Percentiles rank a stretch among this genome's conserved stretches.
Evolutionary conservation across 2,888 invertebrate genomes (phyloP).

Genomic region (Brachylomia viminalis): DNA sequence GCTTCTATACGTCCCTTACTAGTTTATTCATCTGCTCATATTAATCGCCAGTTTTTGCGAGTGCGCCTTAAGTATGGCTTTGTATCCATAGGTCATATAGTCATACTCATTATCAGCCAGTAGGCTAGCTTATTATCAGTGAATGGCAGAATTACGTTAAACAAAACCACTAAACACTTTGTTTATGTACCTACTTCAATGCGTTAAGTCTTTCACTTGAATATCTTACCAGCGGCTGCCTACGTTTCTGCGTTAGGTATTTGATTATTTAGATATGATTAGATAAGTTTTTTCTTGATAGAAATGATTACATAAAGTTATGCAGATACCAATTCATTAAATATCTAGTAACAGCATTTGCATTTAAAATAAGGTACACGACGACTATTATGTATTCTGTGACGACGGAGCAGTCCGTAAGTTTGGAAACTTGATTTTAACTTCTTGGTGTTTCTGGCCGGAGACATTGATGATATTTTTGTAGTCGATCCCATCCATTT

Average conservation of each 20-base stretch:
- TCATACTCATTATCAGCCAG: constrained; percentile 39
- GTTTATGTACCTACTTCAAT: constrained; percentile 18
- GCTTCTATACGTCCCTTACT: constrained; percentile 19
- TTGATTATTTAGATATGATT: constrained; percentile 14
- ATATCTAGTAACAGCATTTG: neutral
- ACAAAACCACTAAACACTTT: constrained; percentile 17
- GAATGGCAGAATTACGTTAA: constrained; percentile 36
- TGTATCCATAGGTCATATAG: constrained; percentile 24
- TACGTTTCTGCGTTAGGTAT: neutral
- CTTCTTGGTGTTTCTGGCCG: neutral
- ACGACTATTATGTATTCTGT: no score
- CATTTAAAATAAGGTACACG: neutral
- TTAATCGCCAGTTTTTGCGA: constrained; percentile 13
- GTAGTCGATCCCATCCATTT: neutral
- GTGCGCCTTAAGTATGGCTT: constrained; percentile 14
- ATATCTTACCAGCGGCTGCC: neutral
- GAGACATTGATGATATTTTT: neutral
- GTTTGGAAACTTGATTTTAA: constrained; percentile 1
- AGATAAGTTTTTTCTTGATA: constrained; percentile 22
- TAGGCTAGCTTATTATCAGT: constrained; percentile 46
- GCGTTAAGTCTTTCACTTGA: neutral
- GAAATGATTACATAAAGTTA: neutral
- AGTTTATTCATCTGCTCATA: constrained; percentile 25
- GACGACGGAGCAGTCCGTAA: neutral
- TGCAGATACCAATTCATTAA: constrained; percentile 8